Conservation (phyloP, 2,888 invertebrate genomes). For the Ethmia dodecea region DNA sequence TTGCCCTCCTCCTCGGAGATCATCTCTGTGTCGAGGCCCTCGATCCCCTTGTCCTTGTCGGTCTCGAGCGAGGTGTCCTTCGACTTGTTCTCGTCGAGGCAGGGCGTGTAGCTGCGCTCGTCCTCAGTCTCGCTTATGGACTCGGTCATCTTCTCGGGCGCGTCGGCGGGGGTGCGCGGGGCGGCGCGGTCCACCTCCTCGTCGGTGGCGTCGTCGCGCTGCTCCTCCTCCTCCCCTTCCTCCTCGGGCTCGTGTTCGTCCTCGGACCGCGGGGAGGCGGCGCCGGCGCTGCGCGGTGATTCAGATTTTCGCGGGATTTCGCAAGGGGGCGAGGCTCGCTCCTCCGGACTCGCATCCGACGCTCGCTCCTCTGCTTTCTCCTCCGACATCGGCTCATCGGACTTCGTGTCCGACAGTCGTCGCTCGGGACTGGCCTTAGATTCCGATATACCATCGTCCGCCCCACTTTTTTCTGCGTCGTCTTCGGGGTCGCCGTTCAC, state of each 20-base stretch:
- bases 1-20: conserved; percentile 85
- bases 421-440: neutral
- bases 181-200: neutral
- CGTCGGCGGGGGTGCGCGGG: neutral
- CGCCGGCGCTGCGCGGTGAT: neutral
- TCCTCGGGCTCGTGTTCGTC: conserved; percentile 15
- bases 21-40: conserved; percentile 84
- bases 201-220: conserved; percentile 3
- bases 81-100: conserved; percentile 81
- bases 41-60: conserved; percentile 61
- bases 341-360: neutral
- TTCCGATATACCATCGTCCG: neutral
- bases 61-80: conserved; percentile 52
- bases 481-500: neutral
- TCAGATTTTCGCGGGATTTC: neutral
- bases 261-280: neutral
- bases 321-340: neutral
- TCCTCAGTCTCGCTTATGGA: conserved; percentile 80
- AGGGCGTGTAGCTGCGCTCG: conserved; percentile 85
- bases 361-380: neutral
- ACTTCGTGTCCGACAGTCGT: neutral
- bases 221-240: neutral
- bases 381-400: neutral
- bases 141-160: conserved; percentile 75
- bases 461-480: conserved; percentile 1